Evolutionary conservation across 2,797 vertebrate species (phyloP), one percentile per base, ranked within the genome.

Genomic region (Characodon lateralis): DNA sequence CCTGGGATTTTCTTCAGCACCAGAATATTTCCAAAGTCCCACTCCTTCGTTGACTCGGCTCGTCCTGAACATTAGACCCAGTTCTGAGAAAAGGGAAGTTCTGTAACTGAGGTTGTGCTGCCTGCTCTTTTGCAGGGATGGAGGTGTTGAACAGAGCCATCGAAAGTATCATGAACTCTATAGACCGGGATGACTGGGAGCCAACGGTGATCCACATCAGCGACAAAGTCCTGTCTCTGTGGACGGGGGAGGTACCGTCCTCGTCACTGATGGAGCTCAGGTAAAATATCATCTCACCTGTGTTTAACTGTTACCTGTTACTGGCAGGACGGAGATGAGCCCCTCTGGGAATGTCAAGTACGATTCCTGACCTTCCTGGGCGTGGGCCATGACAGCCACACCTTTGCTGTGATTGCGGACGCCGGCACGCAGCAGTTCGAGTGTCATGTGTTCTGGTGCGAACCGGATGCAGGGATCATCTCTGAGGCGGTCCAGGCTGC

Each of bases 361-460:
- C 96, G 97, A 14, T 97, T 97, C 3, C 95, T 99, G 91, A 99
- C 97, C 84, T 99, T 99, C 80, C 96, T 99, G 85, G 98, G 98
- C 0, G 95, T 99, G 39, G 98, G 98, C 80, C 96, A 95, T 0
- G 97, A 98, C 71, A 95, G 95, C 14, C 97, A 96, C 92, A 97
- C 97, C 61, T 98, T 99, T 8, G 98, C 97, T 0, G 95, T 99
- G 85, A 99, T 99, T 28, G 95, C 95, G 0, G 98, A 99, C 24
- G 94, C 94, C 1, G 97, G 97, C 46, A 95, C 85, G 0, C 96
- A 97, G 82, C 93, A 84, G n/a, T 99, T 98, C 65, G 96, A 98
- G 89, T 98, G 97, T 70, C 93, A 96, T 0, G 97, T 97, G 48
- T 99, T 99, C 95, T 99, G 98, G 98, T 99, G 98, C 12, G 96